Conservation (phyloP, 2,113 vertebrate species). For the Muntiacus muntjak region DNA sequence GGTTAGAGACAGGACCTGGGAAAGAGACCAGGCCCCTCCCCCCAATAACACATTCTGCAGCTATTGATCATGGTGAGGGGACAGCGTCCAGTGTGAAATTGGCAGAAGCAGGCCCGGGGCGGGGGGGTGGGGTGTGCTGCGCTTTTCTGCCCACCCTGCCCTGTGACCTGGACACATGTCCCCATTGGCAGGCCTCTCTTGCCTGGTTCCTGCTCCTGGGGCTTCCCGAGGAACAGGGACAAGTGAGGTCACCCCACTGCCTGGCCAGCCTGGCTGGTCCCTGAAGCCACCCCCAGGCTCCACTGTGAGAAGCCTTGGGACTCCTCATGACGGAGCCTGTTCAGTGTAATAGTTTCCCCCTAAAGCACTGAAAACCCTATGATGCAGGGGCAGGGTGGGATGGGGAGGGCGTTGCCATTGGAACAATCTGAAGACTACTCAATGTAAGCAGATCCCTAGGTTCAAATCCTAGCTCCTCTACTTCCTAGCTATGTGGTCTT, state of each 20-base stretch:
- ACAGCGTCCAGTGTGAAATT: background rate
- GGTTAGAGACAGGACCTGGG: background rate
- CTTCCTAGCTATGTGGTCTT: background rate
- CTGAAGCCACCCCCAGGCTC: background rate
- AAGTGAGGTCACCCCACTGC: background rate
- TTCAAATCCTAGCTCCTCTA: background rate
- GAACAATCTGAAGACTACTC: accelerated
- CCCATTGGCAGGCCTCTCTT: background rate
- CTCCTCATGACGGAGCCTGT: background rate
- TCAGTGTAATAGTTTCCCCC: background rate
- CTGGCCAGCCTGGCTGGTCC: background rate
- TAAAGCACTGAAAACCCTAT: background rate
- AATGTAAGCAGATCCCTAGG: background rate
- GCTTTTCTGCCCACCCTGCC: background rate
- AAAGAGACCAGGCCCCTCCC: background rate
- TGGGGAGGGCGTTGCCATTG: accelerated
- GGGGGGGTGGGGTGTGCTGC: accelerated
- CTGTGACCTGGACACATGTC: background rate
- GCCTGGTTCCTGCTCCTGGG: background rate
- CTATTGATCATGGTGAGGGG: background rate
- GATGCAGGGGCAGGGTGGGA: background rate
- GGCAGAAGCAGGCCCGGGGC: background rate
- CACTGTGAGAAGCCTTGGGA: background rate
- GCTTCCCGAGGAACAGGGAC: background rate
- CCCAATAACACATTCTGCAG: background rate